A percentile compares a stretch with the other conserved stretches of the same genome.
These are phyloP conservation scores for Rhinopithecus roxellana DNA, from an alignment of 2,113 vertebrate species.

Conservation along the genomic window DNA sequence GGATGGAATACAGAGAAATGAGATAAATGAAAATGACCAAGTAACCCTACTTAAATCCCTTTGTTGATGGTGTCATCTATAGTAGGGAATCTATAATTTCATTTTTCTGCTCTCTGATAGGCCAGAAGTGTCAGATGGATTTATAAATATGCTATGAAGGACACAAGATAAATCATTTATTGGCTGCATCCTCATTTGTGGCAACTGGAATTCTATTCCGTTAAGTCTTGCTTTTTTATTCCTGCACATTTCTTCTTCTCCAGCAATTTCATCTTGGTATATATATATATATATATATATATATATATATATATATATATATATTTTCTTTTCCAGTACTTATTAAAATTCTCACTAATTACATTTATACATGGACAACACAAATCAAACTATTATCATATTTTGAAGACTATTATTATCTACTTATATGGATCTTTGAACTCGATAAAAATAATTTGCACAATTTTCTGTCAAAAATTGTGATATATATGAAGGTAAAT, in stretches of 20 bases:
- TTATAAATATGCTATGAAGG: conserved; percentile 56
- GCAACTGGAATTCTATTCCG: not conserved
- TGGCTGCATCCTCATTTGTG: not conserved
- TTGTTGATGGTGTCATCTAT: conserved; percentile 4
- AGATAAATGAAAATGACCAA: conserved; percentile 56
- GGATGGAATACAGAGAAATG: conserved; percentile 19
- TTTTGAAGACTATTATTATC: not conserved
- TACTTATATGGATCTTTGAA: not conserved
- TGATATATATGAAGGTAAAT: not conserved
- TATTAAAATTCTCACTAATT: not conserved
- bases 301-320: not conserved
- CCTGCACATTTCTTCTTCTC: not conserved
- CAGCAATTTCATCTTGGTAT: not conserved
- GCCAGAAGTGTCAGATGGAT: conserved; percentile 41
- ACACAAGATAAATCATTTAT: not conserved
- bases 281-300: too few species aligned
- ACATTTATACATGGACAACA: not conserved
- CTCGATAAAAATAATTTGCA: not conserved
- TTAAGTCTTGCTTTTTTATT: not conserved
- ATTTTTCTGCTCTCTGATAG: conserved; percentile 59
- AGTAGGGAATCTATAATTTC: conserved; percentile 57
- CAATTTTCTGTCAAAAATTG: not conserved
- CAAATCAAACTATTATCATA: not conserved
- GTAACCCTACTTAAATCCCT: not conserved
- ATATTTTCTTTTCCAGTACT: not conserved